Evolutionary conservation across 2,888 invertebrate genomes (phyloP), one percentile per base, ranked within the genome.

Genomic region (Lottia gigantea): DNA sequence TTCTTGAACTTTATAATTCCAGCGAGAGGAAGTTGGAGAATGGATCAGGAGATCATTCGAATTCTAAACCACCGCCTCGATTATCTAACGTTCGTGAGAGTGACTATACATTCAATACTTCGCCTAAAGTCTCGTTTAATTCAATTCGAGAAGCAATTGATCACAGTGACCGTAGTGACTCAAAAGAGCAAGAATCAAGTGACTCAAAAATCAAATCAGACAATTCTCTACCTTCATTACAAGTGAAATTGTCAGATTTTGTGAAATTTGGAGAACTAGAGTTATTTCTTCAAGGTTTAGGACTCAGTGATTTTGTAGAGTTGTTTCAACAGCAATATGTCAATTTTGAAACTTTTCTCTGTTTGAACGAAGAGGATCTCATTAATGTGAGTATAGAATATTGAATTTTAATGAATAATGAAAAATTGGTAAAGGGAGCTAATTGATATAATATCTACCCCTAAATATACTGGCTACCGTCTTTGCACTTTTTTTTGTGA

Each of bases 261-360:
- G 55, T 70, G 26, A 78, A 78, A 25, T 85, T 81, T 74, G 85
- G 86, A 15, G 89, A 89, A 49, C 75, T 89, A 69, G 89, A 89
- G 75, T 76, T 89, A 68, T 89, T 89, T 75, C 80, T 90, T n/a
- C 78, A 76, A 69, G 89, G 89, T 2, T 80, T 89, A 26, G 86
- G 85, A n/a, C 83, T 88, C 23, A 72, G 78, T 12, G 71, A 84
- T 45, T 76, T 88, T 26, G 81, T 89, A 23, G 78, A 83, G 15
- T 62, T 83, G 25, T 88, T 90, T 76, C 80, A 83, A 46, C 75
- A 82, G 46, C 88, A 89, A 64, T 79, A 85, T 4, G 80, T 89
- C 47, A 83, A 85, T 68, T 88, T 89, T 70, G 78, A 79, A 19
- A 81, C 82, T 14, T 84, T 90, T 70, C 81, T 90, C 14, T 80